Percentiles rank a stretch among this genome's conserved stretches.
Conservation (phyloP, 2,888 invertebrate species). For the Rhamphomyia laevipes region DNA sequence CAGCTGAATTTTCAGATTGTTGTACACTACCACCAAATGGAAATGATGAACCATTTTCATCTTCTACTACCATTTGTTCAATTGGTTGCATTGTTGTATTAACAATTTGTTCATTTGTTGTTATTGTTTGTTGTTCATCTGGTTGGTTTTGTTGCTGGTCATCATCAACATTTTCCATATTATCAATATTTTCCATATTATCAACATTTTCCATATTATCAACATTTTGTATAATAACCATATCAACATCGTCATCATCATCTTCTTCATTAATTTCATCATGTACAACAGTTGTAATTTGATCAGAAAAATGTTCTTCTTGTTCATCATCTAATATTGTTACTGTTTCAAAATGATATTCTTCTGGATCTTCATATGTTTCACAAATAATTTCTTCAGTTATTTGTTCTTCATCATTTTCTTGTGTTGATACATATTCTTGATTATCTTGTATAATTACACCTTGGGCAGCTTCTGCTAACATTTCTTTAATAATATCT, state of each 20-base stretch:
- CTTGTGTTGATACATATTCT: constrained; percentile 6
- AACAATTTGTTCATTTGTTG: too few relatives aligned
- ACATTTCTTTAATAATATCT: constrained; percentile 25
- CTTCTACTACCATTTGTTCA: too few relatives aligned
- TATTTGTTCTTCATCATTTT: constrained; percentile 1
- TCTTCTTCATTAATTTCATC: too few relatives aligned
- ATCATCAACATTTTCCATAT: not conserved
- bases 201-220: not conserved
- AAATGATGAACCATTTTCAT: constrained; percentile 24
- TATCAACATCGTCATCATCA: too few relatives aligned
- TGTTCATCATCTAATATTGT: too few relatives aligned
- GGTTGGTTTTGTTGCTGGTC: too few relatives aligned
- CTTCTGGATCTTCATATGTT: too few relatives aligned
- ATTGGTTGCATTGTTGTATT: too few relatives aligned
- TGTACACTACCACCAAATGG: constrained; percentile 28
- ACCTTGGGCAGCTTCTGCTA: constrained; percentile 25
- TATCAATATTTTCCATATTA: not conserved
- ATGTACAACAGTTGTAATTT: too few relatives aligned
- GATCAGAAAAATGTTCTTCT: not conserved
- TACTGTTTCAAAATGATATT: too few relatives aligned
- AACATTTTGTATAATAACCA: not conserved
- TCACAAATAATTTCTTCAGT: not conserved
- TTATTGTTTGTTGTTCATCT: too few relatives aligned
- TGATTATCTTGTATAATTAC: constrained; percentile 19
- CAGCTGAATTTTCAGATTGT: constrained; percentile 35